Conservation (phyloP, 1,140 invertebrate genomes). For the Drosophila kohkoa region DNA sequence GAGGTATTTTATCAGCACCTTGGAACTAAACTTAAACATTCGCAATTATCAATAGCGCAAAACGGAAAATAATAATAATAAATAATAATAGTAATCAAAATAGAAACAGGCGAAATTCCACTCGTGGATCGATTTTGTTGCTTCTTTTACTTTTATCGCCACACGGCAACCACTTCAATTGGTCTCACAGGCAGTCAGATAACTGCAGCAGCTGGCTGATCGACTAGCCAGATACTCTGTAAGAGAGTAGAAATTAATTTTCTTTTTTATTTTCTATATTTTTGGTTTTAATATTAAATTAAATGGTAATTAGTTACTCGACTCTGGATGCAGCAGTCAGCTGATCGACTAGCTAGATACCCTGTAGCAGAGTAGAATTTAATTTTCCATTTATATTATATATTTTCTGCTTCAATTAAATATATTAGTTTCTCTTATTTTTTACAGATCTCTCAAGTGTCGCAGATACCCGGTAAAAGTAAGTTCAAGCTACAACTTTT, state of each 20-base stretch:
- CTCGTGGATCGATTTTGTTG: neutral
- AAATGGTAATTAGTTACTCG: no score
- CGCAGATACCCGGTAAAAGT: no score
- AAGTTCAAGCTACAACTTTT: no score
- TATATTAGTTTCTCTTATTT: no score
- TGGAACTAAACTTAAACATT: slow-evolving; percentile 50
- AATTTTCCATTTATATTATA: no score
- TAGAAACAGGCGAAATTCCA: neutral
- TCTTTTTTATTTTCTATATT: no score
- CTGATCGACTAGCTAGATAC: no score
- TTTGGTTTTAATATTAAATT: no score
- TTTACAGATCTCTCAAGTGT: no score
- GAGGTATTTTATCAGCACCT: slow-evolving; percentile 69
- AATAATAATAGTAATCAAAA: slow-evolving; percentile 2
- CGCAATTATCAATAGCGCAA: slow-evolving; percentile 20
- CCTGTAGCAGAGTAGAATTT: no score
- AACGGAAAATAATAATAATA: neutral
- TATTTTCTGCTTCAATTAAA: no score
- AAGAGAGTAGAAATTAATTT: neutral
- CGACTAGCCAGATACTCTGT: neutral
- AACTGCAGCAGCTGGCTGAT: neutral
- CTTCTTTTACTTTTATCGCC: slow-evolving; percentile 13
- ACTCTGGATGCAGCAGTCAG: no score
- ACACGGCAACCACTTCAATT: slow-evolving; percentile 10
- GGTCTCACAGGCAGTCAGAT: neutral